Conservation (phyloP, 2,113 vertebrate genomes). For the Psilopogon haemacephalus region DNA sequence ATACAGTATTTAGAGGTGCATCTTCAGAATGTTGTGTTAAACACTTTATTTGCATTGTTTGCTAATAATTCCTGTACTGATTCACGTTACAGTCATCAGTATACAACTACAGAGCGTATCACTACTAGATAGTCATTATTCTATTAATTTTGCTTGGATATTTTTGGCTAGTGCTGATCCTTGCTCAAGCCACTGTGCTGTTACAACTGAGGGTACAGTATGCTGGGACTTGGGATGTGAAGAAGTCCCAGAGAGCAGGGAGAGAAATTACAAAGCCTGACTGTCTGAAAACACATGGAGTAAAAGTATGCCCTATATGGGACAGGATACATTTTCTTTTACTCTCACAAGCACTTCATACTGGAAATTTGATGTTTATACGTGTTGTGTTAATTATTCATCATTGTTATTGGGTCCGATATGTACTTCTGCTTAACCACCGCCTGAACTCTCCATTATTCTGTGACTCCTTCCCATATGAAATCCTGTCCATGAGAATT, state of each 20-base stretch:
- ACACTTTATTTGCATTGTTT: background rate
- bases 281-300: accelerated
- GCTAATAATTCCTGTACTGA: background rate
- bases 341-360: background rate
- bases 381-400: accelerated
- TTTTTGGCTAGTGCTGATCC: background rate
- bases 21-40: background rate
- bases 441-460: background rate
- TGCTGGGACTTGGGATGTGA: background rate
- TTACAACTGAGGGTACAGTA: background rate
- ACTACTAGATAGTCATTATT: background rate
- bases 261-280: background rate
- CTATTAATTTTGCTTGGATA: background rate
- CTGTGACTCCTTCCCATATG: background rate
- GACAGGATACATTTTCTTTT: background rate
- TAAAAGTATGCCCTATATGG: background rate
- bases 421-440: background rate
- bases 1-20: background rate
- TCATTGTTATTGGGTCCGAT: background rate
- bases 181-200: background rate
- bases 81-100: background rate
- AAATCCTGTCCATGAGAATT: background rate
- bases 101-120: background rate
- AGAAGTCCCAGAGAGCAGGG: background rate
- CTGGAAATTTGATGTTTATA: background rate